Base-by-base conservation (phyloP, 2,113 vertebrate genomes). In the Deroptyus accipitrinus region DNA sequence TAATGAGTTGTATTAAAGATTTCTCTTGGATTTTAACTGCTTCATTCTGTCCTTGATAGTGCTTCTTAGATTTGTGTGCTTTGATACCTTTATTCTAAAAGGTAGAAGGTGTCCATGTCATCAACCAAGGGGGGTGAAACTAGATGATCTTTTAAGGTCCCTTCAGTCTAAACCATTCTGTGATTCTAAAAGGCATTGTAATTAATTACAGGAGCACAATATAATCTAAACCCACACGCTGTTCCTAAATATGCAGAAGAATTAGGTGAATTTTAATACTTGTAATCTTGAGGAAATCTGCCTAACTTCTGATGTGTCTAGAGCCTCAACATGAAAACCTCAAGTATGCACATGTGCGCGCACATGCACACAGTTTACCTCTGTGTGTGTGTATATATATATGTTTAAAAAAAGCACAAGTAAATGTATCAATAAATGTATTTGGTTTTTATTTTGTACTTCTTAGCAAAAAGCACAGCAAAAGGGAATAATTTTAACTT, bases 321-420 rank as follows among this genome's bases (percentile, higher is more conserved):
- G 14, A 81, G 30, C 14, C 41, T 75, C 30, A 39, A 35, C 54
- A 17, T 27, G 30, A 42, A 70, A 77, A 25, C 23, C 35, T 74
- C 14, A n/a, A 4, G 16, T 39, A 11, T 39, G 15, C 24, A 15
- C 0, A 0, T 42, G 9, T 35, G 20, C 9, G 3, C 8, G 10
- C 11, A 19, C 3, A 7, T 1, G 1, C 22, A 15, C 3, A 2
- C 13, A 6, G 33, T 52, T 55, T 61, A 7, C 0, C 1, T 41
- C 1, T 35, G 1, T 59, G 2, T 52, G 10, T 73, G 7, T 78
- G 33, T 51, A 1, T 61, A 5, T 14, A 13, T 15, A 4, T 27
- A 4, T 11, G 10, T 17, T 48, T 8, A 11, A 4, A n/a, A 75
- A 61, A 83, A 63, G 27, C 44, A 44, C 13, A 42, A 33, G 33